Evolutionary conservation across 1,140 invertebrate genomes (phyloP), one percentile per base, ranked within the genome.

Genomic region (Intoshia linei): DNA sequence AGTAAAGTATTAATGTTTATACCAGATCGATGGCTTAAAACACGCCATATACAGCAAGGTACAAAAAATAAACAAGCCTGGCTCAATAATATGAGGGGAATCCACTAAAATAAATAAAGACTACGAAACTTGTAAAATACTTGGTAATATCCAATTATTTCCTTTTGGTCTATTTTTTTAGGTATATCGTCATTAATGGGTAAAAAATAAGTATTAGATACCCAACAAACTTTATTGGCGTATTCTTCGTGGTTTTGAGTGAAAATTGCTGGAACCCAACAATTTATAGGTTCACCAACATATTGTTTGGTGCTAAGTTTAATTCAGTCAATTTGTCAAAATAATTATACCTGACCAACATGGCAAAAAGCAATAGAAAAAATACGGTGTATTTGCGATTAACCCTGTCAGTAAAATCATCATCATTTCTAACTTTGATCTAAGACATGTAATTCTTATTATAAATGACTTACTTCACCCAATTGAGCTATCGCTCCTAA

Each of bases 261-360:
- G 23, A 34, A 40, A 1, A 31, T 19, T 24, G 37, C 52, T 10
- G 52, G 52, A 23, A 44, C 44, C 56, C 56, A 59, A 44, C 56
- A 59, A 38, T 55, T 49, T 18, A 59, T 54, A 2, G 54, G 52
- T 36, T 58, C 53, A 3, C 55, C 55, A 1, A 55, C 52, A 33
- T 52, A 54, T 40, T 54, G 50, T 22, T 39, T 38, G 6, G 41
- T 23, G 27, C 34, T n/a, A n/a, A n/a, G n/a, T n/a, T n/a, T n/a
- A n/a, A n/a, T n/a, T n/a, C n/a, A n/a, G n/a, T n/a, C n/a, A n/a
- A n/a, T n/a, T n/a, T n/a, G n/a, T n/a, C n/a, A n/a, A n/a, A n/a
- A n/a, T n/a, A n/a, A n/a, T n/a, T n/a, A n/a, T n/a, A n/a, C n/a
- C 61, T 62, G 23, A 65, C 60, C 11, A 66, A 47, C 7, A 64